phyloP scores from a whole-genome alignment of 1,140 invertebrate species.

The Octopus sinensis region DNA sequence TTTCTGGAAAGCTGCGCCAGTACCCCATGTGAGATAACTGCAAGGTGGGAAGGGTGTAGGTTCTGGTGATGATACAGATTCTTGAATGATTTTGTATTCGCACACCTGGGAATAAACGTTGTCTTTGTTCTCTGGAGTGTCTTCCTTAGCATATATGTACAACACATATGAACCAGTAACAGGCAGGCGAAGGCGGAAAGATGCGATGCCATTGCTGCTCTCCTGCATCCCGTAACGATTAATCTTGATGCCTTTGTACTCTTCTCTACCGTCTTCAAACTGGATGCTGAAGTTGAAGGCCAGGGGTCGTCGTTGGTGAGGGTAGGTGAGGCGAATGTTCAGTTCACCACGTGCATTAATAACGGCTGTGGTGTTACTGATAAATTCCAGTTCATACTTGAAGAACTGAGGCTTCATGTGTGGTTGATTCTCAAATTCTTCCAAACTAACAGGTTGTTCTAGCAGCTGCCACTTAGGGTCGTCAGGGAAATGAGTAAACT shows the following conservation, averaged over 20 bases:
- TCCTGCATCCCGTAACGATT: conserved; percentile 56
- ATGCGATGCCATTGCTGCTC: conserved; percentile 48
- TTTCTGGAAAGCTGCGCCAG: conserved; percentile 47
- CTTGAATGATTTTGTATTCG: conserved; percentile 55
- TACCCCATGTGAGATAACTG: conserved; percentile 55
- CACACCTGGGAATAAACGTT: conserved; percentile 57
- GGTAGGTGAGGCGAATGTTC: conserved; percentile 47
- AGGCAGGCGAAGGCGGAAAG: conserved; percentile 55
- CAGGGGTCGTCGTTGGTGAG: conserved; percentile 45
- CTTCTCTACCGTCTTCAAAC: conserved; percentile 53
- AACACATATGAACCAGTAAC: conserved; percentile 53
- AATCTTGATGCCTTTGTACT: conserved; percentile 48
- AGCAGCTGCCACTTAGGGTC: conserved; percentile 56
- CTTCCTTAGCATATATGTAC: conserved; percentile 56
- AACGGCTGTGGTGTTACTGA: conserved; percentile 53
- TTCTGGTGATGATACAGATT: conserved; percentile 30
- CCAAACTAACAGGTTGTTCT: conserved; percentile 43
- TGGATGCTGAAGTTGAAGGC: conserved; percentile 55
- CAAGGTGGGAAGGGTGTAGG: conserved; percentile 55
- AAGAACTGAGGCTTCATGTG: conserved; percentile 59
- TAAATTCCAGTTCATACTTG: conserved; percentile 57
- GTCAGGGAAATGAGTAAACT: conserved; percentile 58
- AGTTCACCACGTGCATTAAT: conserved; percentile 50
- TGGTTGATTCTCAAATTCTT: conserved; percentile 57
- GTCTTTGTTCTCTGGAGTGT: conserved; percentile 51